A percentile compares a stretch with the other conserved stretches of the same genome.
Conservation (phyloP, 2,797 vertebrate species). For the Falco novaeseelandiae region DNA sequence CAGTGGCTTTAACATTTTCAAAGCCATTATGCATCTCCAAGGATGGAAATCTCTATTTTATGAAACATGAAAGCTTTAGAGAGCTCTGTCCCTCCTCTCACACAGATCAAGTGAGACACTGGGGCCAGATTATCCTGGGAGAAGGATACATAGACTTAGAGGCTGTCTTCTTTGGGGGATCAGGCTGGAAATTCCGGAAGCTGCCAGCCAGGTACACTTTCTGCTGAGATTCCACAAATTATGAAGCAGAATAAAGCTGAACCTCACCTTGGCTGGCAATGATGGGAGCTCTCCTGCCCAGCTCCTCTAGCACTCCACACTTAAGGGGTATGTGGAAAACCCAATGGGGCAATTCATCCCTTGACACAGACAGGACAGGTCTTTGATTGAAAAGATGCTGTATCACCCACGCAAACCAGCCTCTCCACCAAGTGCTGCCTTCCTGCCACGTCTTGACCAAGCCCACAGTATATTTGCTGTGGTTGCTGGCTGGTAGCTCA, state of each 20-base stretch:
- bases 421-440: neutral
- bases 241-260: neutral
- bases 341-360: rapidly evolving
- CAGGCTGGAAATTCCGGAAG: neutral
- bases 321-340: neutral
- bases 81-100: neutral
- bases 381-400: neutral
- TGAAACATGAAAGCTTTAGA: neutral
- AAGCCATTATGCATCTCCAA: neutral
- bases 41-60: neutral
- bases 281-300: neutral
- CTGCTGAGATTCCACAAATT: neutral
- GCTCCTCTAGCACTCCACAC: neutral
- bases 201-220: neutral
- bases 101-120: rapidly evolving
- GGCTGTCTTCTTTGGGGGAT: neutral
- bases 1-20: neutral
- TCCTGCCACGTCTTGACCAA: neutral
- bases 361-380: neutral
- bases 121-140: neutral
- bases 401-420: neutral
- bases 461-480: neutral
- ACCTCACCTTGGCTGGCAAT: neutral
- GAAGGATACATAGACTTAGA: neutral
- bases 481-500: neutral